Evolutionary conservation across 2,113 vertebrate genomes (phyloP), one percentile per base, ranked within the genome.

Genomic region (Antennarius striatus): DNA sequence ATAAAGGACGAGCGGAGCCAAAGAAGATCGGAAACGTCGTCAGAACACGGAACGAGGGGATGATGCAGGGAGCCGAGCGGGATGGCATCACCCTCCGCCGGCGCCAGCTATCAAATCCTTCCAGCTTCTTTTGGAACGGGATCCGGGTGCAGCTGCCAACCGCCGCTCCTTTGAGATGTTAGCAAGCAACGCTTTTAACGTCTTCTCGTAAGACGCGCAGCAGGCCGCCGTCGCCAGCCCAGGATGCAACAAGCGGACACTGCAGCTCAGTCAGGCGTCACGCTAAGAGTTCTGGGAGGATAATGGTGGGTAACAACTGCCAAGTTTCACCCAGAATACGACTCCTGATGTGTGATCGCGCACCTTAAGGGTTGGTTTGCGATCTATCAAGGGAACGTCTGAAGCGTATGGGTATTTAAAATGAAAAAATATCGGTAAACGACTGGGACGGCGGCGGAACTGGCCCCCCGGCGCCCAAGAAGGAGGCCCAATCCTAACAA

Each of bases 11-110:
- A 51, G 47, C 54, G 14, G 69, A 56, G 61, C 48, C 51, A 71
- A 76, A 88, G 81, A 68, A 66, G 69, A 66, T 71, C 46, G 63
- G 56, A 50, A 64, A 75, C 52, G 69, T 55, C 46, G 65, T 71
- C 39, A 36, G 16, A 40, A 40, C 39, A 10, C 4, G 39, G 54
- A 50, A 39, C 22, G 43, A 30, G 40, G 77, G 79, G 73, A 53
- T 74, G 69, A 82, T 79, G 71, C 11, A 5, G 54, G 62, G 40
- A 77, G 61, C 72, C 55, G 62, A 68, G 46, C 5, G 32, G 57
- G 47, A 55, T 63, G 75, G 56, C 60, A 36, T 63, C n/a, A 30
- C 42, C 72, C 66, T 78, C 57, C 22, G 46, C 63, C 11, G 29
- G 39, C 56, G 54, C 14, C 42, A 74, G 57, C 50, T 45, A 80